Evolutionary conservation across 2,888 invertebrate genomes (phyloP).

Genomic region (Macaria liturata): DNA sequence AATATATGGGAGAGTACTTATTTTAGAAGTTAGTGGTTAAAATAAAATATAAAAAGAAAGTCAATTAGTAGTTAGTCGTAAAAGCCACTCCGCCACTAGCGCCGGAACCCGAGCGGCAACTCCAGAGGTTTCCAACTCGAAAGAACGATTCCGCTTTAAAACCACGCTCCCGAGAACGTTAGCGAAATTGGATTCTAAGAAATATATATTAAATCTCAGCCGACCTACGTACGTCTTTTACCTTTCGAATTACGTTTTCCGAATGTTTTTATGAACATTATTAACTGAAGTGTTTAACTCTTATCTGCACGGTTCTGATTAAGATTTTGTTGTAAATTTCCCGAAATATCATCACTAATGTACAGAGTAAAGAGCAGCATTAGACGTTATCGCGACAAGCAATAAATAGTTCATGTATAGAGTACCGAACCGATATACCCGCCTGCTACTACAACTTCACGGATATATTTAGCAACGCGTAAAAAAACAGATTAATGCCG

Average conservation of each 20-base stretch:
- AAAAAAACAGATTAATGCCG: slow-evolving; percentile 41
- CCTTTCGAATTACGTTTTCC: too few relatives aligned
- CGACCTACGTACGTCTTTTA: too few relatives aligned
- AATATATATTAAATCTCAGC: too few relatives aligned
- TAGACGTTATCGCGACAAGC: slow-evolving; percentile 20
- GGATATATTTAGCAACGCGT: slow-evolving; percentile 34
- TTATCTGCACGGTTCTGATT: neutral
- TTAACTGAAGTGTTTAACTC: too few relatives aligned
- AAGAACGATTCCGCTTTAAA: neutral
- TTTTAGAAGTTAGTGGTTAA: neutral
- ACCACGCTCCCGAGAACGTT: neutral
- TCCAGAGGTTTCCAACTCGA: neutral
- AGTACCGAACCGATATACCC: slow-evolving; percentile 29
- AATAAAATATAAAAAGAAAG: slow-evolving; percentile 10
- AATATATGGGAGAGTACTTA: too few relatives aligned
- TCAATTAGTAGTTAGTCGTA: slow-evolving; percentile 10
- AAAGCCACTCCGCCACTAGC: neutral
- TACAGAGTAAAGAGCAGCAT: slow-evolving; percentile 15
- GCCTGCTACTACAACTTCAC: slow-evolving; percentile 27
- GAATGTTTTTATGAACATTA: too few relatives aligned
- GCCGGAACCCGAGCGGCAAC: slow-evolving; percentile 3
- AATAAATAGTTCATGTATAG: slow-evolving; percentile 34
- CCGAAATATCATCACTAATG: slow-evolving; percentile 16
- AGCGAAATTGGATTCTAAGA: too few relatives aligned
- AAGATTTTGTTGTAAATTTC: neutral